Base-by-base conservation (phyloP, 1,140 invertebrate species). In the Ptiloglossa arizonensis region DNA sequence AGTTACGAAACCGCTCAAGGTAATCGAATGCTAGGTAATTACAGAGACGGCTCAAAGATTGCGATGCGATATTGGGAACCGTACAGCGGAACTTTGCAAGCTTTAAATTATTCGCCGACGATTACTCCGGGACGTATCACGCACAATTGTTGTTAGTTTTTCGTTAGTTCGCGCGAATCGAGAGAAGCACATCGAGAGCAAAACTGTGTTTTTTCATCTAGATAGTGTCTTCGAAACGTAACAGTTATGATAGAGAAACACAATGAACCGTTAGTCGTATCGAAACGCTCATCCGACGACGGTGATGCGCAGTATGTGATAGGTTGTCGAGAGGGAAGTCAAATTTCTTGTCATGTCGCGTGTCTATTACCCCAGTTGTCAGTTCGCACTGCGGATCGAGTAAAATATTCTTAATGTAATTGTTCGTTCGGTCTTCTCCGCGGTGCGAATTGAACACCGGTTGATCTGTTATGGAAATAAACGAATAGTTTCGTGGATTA, bases 81-180 rank as follows among this genome's bases (percentile, higher is more conserved):
- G 19, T 50, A 19, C 17, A n/a, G 6, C 17, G 17, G 48, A n/a
- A 6, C 48, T 19, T 19, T n/a, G 19, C 17, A 6, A 22, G 35
- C 5, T n/a, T 5, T 41, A 41, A 41, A 41, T 52, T 52, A 22
- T 6, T 2, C 5, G n/a, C 11, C 8, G 62, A 32, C 27, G 35
- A 50, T 29, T 29, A 62, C 1, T 24, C 29, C 1, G 19, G 17
- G 57, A n/a, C 67, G 70, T 77, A 62, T 66, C 74, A 62, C 35
- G 56, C 56, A 22, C 41, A 71, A 60, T 77, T 62, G 67, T 69
- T 77, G 50, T 9, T 77, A 68, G 63, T 29, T 22, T n/a, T 62
- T 41, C 27, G 1, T 60, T 62, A 70, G 56, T 52, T 70, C 19
- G 24, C 22, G 9, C 5, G n/a, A 32, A 13, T 59, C 68, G 35